Evolutionary conservation across 1,140 invertebrate species (phyloP).

Genomic region (Caenorhabditis tropicalis): DNA sequence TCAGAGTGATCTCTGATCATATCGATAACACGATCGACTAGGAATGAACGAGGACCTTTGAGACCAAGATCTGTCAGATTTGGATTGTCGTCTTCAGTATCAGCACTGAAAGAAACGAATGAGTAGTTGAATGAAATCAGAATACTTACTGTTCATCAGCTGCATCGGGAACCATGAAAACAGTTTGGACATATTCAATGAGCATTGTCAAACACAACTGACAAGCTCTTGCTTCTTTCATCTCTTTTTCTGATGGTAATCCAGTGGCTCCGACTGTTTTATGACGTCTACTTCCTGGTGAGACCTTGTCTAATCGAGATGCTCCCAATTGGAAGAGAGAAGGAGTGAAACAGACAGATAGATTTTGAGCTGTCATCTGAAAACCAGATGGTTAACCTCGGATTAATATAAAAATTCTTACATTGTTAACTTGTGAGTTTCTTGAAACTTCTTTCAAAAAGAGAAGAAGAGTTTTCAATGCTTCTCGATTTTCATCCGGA

Average conservation of each 20-base stretch:
- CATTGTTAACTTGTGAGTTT: conserved; percentile 42
- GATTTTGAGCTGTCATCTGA: conserved; percentile 52
- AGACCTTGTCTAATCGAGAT: conserved; percentile 44
- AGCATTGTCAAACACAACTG: conserved; percentile 49
- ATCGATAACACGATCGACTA: conserved; percentile 37
- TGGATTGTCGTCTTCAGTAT: conserved; percentile 31
- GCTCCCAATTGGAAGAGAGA: conserved; percentile 50
- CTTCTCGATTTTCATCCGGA: conserved; percentile 53
- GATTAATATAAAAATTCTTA: background rate
- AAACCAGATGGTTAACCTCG: background rate
- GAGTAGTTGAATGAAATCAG: background rate
- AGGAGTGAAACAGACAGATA: conserved; percentile 51
- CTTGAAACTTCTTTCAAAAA: conserved; percentile 48
- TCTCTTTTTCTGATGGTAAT: conserved; percentile 54
- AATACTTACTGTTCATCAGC: background rate
- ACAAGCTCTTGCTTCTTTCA: conserved; percentile 48
- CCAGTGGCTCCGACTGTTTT: conserved; percentile 53
- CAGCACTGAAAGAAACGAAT: background rate
- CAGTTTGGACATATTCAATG: conserved; percentile 4
- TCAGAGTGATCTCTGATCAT: conserved; percentile 49
- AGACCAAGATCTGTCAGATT: conserved; percentile 41
- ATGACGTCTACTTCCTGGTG: conserved; percentile 23
- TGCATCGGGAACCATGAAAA: conserved; percentile 22
- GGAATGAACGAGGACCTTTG: conserved; percentile 40
- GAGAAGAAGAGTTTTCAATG: conserved; percentile 51